Conservation (phyloP, 2,888 invertebrate genomes). For the Ligdia adustata region DNA sequence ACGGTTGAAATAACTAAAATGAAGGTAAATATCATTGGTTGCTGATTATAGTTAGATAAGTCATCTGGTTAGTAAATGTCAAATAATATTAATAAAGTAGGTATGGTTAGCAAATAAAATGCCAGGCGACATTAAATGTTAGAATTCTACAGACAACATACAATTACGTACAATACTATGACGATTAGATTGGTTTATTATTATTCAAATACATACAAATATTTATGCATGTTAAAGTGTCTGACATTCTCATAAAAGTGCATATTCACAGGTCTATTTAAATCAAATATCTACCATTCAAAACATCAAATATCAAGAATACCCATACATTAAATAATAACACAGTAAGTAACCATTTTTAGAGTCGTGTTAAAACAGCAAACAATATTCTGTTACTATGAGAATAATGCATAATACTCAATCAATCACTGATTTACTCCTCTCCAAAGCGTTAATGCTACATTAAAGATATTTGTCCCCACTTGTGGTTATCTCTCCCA, state of each 20-base stretch:
- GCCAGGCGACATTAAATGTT: constrained; percentile 18
- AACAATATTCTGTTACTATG: too few relatives aligned
- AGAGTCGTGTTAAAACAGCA: not conserved
- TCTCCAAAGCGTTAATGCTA: too few relatives aligned
- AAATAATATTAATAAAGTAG: too few relatives aligned
- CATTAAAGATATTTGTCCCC: too few relatives aligned
- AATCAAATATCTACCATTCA: constrained; percentile 11
- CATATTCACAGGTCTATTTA: constrained; percentile 25
- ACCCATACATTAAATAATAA: not conserved
- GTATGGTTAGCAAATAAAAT: constrained; percentile 22
- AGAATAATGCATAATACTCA: too few relatives aligned
- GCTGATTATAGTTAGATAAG: not conserved
- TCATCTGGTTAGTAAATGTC: too few relatives aligned
- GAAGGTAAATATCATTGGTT: constrained; percentile 4
- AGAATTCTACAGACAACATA: constrained; percentile 20
- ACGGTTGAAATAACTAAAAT: constrained; percentile 3
- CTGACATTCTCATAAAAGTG: constrained; percentile 16
- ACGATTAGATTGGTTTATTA: not conserved
- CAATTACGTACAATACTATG: constrained; percentile 14
- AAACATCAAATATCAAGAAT: not conserved
- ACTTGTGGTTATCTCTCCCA: too few relatives aligned
- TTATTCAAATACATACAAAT: not conserved
- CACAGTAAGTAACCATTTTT: too few relatives aligned
- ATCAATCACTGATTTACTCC: too few relatives aligned
- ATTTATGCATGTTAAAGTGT: constrained; percentile 3